These are phyloP conservation scores for Brachyptera putata DNA, from an alignment of 2,888 invertebrate species.

Conservation along the genomic window DNA sequence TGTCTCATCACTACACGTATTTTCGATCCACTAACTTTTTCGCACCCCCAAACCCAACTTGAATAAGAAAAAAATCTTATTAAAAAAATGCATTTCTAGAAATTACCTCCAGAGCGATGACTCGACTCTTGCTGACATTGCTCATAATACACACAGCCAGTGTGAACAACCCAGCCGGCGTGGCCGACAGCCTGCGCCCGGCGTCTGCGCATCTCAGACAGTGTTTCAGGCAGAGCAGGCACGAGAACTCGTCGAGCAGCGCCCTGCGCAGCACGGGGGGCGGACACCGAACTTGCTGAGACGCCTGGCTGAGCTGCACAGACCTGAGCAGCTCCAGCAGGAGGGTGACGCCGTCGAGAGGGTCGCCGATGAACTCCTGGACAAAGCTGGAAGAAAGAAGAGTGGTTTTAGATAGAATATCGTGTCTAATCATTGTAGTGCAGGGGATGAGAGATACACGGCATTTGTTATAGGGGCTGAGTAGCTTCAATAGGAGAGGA, in stretches of 20 bases:
- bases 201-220: slow-evolving; percentile 76
- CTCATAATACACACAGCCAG: slow-evolving; percentile 84
- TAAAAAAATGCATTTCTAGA: not conserved
- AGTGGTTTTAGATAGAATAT: no score
- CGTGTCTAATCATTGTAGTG: no score
- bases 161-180: slow-evolving; percentile 78
- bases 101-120: slow-evolving; percentile 77
- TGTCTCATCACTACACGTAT: no score
- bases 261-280: slow-evolving; percentile 68
- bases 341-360: slow-evolving; percentile 80
- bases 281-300: slow-evolving; percentile 43
- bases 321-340: slow-evolving; percentile 80
- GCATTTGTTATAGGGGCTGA: no score
- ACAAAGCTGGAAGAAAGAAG: slow-evolving; percentile 64
- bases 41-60: no score
- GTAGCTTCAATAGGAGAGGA: no score
- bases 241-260: slow-evolving; percentile 81
- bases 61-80: no score
- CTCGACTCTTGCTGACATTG: slow-evolving; percentile 78
- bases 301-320: slow-evolving; percentile 55
- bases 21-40: no score
- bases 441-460: no score
- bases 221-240: slow-evolving; percentile 80
- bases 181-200: slow-evolving; percentile 67
- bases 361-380: slow-evolving; percentile 85